These are phyloP conservation scores for Cryptocephalus moraei DNA, from an alignment of 2,888 invertebrate genomes.

Conservation along the genomic window DNA sequence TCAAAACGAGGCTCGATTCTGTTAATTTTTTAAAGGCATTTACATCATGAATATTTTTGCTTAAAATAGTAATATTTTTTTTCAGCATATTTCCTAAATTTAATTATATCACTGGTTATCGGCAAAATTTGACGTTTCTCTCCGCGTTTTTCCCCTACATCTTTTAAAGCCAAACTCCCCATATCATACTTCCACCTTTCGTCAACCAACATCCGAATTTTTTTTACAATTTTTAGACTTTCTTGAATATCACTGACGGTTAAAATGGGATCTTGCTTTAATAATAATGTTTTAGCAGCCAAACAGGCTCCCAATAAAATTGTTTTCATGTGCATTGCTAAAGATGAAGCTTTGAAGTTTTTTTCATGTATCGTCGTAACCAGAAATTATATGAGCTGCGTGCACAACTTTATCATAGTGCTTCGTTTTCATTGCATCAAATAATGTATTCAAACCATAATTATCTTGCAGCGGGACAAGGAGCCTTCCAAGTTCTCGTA, in stretches of 20 bases:
- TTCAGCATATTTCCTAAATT: slow-evolving; percentile 13
- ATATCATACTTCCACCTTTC: slow-evolving; percentile 16
- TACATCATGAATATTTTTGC: slow-evolving; percentile 8
- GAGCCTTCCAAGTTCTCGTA: slow-evolving; percentile 19
- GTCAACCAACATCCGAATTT: slow-evolving; percentile 10
- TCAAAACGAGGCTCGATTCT: slow-evolving; percentile 15
- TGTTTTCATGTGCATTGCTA: slow-evolving; percentile 16
- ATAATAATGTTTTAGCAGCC: slow-evolving; percentile 11
- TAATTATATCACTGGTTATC: slow-evolving; percentile 15
- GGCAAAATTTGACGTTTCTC: slow-evolving; percentile 13
- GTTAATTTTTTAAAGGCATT: slow-evolving; percentile 14
- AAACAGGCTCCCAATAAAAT: slow-evolving; percentile 11
- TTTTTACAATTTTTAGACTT: slow-evolving; percentile 8
- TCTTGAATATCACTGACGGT: slow-evolving; percentile 11
- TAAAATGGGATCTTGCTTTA: slow-evolving; percentile 13
- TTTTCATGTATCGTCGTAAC: slow-evolving; percentile 10
- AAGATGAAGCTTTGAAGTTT: slow-evolving; percentile 14
- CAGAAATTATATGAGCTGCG: slow-evolving; percentile 10
- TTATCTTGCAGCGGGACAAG: slow-evolving; percentile 14
- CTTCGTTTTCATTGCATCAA: slow-evolving; percentile 8
- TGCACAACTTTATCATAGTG: slow-evolving; percentile 12
- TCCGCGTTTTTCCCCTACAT: slow-evolving; percentile 15
- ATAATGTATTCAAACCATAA: slow-evolving; percentile 7
- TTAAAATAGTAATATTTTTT: slow-evolving; percentile 5
- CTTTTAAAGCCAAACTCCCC: slow-evolving; percentile 11